phyloP scores from a whole-genome alignment of 2,113 vertebrate species.

The Dissostichus mawsoni region DNA sequence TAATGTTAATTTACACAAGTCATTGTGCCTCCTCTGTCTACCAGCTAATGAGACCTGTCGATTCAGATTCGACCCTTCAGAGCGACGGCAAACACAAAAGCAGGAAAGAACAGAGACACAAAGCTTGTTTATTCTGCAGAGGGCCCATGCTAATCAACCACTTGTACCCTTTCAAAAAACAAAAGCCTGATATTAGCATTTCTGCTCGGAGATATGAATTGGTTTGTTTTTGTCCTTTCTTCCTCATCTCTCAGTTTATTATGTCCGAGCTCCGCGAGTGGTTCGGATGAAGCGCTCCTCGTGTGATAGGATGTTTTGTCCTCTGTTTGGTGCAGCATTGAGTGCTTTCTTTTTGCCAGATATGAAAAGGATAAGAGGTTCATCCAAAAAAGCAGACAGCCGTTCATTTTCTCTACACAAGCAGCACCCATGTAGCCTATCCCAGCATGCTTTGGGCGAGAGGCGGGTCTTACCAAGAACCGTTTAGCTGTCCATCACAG shows the following conservation, averaged over 20 bases:
- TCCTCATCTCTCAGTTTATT: slow-evolving; percentile 41
- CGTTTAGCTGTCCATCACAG: too few species aligned
- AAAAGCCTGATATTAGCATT: slow-evolving; percentile 67
- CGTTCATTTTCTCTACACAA: background rate
- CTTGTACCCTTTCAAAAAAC: slow-evolving; percentile 63
- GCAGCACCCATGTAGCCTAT: background rate
- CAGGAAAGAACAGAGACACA: slow-evolving; percentile 45
- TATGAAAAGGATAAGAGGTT: slow-evolving; percentile 41
- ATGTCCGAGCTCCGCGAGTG: slow-evolving; percentile 42
- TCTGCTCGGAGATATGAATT: slow-evolving; percentile 50
- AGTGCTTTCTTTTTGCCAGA: slow-evolving; percentile 29
- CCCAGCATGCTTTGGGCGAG: background rate
- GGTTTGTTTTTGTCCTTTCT: slow-evolving; percentile 53
- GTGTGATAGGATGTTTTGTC: slow-evolving; percentile 52
- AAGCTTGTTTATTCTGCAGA: slow-evolving; percentile 69
- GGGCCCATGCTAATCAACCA: slow-evolving; percentile 69
- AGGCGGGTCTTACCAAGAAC: too few species aligned
- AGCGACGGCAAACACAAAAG: slow-evolving; percentile 47
- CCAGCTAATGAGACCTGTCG: slow-evolving; percentile 72
- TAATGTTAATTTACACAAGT: slow-evolving; percentile 56
- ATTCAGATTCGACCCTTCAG: slow-evolving; percentile 53
- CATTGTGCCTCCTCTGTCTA: slow-evolving; percentile 37
- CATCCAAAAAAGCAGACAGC: slow-evolving; percentile 16
- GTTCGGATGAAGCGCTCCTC: slow-evolving; percentile 36
- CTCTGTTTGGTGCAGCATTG: slow-evolving; percentile 5